A percentile compares a stretch with the other conserved stretches of the same genome.
phyloP scores from a whole-genome alignment of 2,797 vertebrate species.

The Enteromius afrohamiltoni region DNA sequence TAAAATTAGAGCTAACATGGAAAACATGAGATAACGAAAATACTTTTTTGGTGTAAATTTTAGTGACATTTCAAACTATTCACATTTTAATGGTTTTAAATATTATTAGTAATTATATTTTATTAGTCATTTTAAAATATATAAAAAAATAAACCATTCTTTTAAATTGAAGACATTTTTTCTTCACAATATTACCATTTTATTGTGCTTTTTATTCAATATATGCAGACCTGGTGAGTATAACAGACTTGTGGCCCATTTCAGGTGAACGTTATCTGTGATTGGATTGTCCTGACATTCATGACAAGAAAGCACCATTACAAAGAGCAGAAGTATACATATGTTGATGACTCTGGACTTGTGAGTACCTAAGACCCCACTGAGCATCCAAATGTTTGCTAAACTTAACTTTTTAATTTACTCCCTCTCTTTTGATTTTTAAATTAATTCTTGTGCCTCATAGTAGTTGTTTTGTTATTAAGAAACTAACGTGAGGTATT shows the following conservation, averaged over 20 bases:
- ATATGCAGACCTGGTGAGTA: not conserved
- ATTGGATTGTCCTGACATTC: slow-evolving; percentile 81
- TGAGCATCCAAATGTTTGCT: not conserved
- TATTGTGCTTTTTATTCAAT: not conserved
- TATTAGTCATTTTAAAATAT: too few relatives aligned
- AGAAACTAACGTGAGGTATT: slow-evolving; percentile 21
- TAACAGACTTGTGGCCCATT: slow-evolving; percentile 14
- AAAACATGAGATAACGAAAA: not conserved
- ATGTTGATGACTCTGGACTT: slow-evolving; percentile 75
- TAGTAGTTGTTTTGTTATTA: not conserved
- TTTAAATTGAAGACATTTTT: too few relatives aligned
- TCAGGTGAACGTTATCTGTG: slow-evolving; percentile 85
- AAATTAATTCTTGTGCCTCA: not conserved
- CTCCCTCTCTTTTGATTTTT: too few relatives aligned
- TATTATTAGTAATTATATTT: too few relatives aligned
- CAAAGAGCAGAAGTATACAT: slow-evolving; percentile 85
- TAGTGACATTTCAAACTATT: not conserved
- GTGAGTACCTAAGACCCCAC: slow-evolving; percentile 53
- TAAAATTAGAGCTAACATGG: not conserved
- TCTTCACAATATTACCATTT: too few relatives aligned
- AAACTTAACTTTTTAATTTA: not conserved
- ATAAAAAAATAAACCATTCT: too few relatives aligned
- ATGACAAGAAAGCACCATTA: slow-evolving; percentile 83
- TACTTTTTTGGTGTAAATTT: not conserved
- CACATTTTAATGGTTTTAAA: not conserved